Base-by-base conservation (phyloP, 2,888 invertebrate species). In the Hofmannophila pseudospretella region DNA sequence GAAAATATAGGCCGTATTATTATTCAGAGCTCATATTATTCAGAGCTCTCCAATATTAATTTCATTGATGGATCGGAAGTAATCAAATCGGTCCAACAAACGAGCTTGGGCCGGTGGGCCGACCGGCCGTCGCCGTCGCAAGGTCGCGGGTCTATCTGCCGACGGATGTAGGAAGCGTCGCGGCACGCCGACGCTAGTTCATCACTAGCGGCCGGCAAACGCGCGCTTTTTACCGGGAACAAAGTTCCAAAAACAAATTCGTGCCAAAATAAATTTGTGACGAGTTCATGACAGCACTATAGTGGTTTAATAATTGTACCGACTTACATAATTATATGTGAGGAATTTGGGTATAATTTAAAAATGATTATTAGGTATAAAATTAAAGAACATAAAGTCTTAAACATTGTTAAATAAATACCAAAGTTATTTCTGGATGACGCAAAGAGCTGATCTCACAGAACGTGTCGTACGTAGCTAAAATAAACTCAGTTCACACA, bases 111-210 rank as follows among this genome's bases (percentile, higher is more conserved):
- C 2, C 7, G 23, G 7, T 8, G 7, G 8, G 7, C 4, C 7
- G 23, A 23, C 23, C 7, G 23, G 7, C 23, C 3, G 10, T 11
- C 20, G 20, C 8, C 8, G 7, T 44, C 42, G 42, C 74, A 74
- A 68, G 72, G 75, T 66, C 71, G 36, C 66, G 52, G 16, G 3
- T 41, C 51, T 51, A 54, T 60, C 53, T 54, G 45, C 43, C 51
- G 48, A 47, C 67, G 66, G 62, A 68, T 67, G 58, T 59, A 64
- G 65, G 69, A 69, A 72, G 65, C 60, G 63, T 52, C 23, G 23
- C 23, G 16, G 5, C 8, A n/a, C 20, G 49, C 55, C 56, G 55
- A 44, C 51, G 57, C 60, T 67, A 73, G 72, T 71, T 49, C 51
- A 47, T 54, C 62, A 47, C 50, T 46, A 55, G 45, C 49, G 58